Percentiles rank a stretch among this genome's conserved stretches.
These are phyloP conservation scores for Betta splendens DNA, from an alignment of 2,797 vertebrate genomes.

Conservation along the genomic window DNA sequence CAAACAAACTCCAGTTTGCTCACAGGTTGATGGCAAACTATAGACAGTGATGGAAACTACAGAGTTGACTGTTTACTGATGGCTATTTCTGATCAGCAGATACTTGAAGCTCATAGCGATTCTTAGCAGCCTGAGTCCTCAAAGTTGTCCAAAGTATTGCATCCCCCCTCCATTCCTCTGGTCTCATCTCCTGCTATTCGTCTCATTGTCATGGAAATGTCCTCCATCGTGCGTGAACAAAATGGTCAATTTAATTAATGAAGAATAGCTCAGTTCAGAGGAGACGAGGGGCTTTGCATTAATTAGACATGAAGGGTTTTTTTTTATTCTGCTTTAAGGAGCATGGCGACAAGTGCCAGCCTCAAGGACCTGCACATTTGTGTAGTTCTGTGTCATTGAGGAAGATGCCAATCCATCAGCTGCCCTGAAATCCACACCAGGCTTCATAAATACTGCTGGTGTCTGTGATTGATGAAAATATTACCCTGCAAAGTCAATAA, in stretches of 20 bases:
- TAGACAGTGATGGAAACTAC: too few species aligned
- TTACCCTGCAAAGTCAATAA: too few species aligned
- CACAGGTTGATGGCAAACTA: too few species aligned
- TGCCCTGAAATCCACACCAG: too few species aligned
- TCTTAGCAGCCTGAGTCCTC: conserved; percentile 10
- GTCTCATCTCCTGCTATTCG: conserved; percentile 38
- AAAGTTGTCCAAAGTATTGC: conserved; percentile 52
- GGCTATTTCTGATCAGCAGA: too few species aligned
- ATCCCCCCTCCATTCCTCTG: conserved; percentile 18
- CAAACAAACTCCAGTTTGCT: too few species aligned
- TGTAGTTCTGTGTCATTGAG: conserved; percentile 2
- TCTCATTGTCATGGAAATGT: conserved; percentile 73
- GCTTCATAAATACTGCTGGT: background rate
- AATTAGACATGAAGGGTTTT: conserved; percentile 51
- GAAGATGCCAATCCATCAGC: too few species aligned
- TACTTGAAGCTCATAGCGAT: too few species aligned
- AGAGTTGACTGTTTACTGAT: too few species aligned
- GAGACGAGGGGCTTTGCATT: conserved; percentile 49
- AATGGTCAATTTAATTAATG: conserved; percentile 65
- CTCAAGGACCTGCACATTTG: conserved; percentile 12
- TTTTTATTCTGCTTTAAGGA: conserved; percentile 37
- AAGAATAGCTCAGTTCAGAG: conserved; percentile 50
- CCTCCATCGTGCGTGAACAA: conserved; percentile 56
- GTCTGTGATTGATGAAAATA: too few species aligned
- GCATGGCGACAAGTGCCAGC: conserved; percentile 6